Evolutionary conservation across 2,888 invertebrate species (phyloP).

Genomic region (Coelopa pilipes): DNA sequence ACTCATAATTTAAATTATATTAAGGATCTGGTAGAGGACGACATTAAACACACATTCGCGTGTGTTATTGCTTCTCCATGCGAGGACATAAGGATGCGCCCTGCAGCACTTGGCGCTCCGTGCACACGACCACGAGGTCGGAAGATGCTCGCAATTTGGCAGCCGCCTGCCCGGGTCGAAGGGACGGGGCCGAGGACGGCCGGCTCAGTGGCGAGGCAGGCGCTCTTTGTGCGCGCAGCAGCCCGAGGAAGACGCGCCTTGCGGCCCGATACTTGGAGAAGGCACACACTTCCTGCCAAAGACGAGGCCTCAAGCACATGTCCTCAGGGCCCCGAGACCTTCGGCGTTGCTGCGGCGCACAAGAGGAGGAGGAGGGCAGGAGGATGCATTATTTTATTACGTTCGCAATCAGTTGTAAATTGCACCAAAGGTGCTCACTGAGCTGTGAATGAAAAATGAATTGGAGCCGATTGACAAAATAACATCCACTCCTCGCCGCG

Average conservation of each 20-base stretch:
- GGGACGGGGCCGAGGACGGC: too few relatives aligned
- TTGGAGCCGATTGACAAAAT: constrained; percentile 64
- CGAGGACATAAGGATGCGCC: constrained; percentile 25
- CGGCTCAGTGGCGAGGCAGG: too few relatives aligned
- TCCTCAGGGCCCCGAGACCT: too few relatives aligned
- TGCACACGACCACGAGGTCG: neutral
- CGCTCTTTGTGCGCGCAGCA: too few relatives aligned
- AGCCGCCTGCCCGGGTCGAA: neutral
- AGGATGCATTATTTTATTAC: constrained; percentile 50
- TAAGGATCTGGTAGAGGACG: constrained; percentile 27
- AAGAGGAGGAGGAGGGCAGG: neutral
- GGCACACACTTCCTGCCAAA: too few relatives aligned
- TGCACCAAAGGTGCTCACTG: constrained; percentile 52
- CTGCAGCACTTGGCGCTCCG: constrained; percentile 26
- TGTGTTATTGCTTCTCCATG: constrained; percentile 13
- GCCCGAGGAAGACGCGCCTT: too few relatives aligned
- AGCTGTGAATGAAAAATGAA: constrained; percentile 65
- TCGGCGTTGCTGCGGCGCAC: too few relatives aligned
- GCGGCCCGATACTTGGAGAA: too few relatives aligned
- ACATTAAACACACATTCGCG: constrained; percentile 24
- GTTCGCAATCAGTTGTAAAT: constrained; percentile 46
- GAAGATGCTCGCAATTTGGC: constrained; percentile 18
- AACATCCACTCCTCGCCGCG: constrained; percentile 46
- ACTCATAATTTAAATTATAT: constrained; percentile 36
- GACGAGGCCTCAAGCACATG: too few relatives aligned